Percentiles rank a stretch among this genome's conserved stretches.
Conservation (phyloP, 2,888 invertebrate genomes). For the Phalera bucephala region DNA sequence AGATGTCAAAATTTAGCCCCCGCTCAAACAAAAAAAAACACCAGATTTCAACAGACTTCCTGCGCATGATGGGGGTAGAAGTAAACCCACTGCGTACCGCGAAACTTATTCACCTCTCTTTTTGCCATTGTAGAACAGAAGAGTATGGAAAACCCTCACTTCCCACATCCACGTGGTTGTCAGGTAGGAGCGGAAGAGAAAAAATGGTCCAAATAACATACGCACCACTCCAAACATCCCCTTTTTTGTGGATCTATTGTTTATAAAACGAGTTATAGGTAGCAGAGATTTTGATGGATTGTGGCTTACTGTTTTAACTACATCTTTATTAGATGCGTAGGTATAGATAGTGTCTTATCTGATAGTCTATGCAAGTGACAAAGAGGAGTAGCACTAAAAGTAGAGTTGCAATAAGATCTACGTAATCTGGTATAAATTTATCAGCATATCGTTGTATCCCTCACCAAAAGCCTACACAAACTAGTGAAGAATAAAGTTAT, state of each 20-base stretch:
- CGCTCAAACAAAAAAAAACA: conserved; percentile 75
- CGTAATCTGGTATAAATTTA: no score
- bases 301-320: conserved; percentile 53
- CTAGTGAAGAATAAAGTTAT: no score
- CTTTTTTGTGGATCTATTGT: conserved; percentile 69
- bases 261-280: conserved; percentile 69
- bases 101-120: conserved; percentile 52
- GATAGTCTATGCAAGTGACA: no score
- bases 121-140: conserved; percentile 36
- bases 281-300: conserved; percentile 58
- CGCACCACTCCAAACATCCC: conserved; percentile 77
- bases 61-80: conserved; percentile 60
- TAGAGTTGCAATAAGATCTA: no score
- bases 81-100: conserved; percentile 46
- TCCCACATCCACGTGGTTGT: conserved; percentile 70
- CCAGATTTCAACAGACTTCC: conserved; percentile 79
- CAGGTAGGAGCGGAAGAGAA: conserved; percentile 77
- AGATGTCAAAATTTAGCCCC: conserved; percentile 64
- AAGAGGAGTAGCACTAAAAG: no score
- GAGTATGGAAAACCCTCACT: conserved; percentile 45
- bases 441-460: no score
- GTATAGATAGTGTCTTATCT: no score
- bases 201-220: conserved; percentile 67
- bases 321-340: conserved; percentile 25
- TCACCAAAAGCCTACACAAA: no score